These are phyloP conservation scores for Incurvaria masculella DNA, from an alignment of 2,888 invertebrate genomes.

Conservation along the genomic window DNA sequence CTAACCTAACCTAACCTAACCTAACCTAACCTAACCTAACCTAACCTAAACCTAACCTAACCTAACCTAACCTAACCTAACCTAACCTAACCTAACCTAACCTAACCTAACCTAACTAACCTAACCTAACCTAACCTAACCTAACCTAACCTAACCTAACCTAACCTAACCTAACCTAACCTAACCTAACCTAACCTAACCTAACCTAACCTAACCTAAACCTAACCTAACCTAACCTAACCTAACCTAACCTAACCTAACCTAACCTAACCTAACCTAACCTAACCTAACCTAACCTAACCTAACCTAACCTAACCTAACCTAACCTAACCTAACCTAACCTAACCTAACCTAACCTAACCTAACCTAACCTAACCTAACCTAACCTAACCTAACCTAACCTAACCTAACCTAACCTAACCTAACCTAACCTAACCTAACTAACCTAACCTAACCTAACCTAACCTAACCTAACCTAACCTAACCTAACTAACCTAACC, in stretches of 20 bases:
- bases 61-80: constrained; percentile 7
- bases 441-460: constrained; percentile 2
- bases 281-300: constrained; percentile 7
- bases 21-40: constrained; percentile 8
- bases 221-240: constrained; percentile 8
- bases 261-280: constrained; percentile 8
- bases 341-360: constrained; percentile 8
- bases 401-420: too few relatives aligned
- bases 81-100: constrained; percentile 7
- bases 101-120: constrained; percentile 3
- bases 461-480: background rate
- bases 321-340: constrained; percentile 5
- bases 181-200: constrained; percentile 8
- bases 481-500: constrained; percentile 3
- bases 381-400: too few relatives aligned
- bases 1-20: constrained; percentile 8
- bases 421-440: constrained; percentile 3
- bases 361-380: constrained; percentile 2
- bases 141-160: constrained; percentile 8
- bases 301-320: constrained; percentile 3
- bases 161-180: constrained; percentile 8
- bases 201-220: too few relatives aligned
- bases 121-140: constrained; percentile 8
- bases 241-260: constrained; percentile 8
- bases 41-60: too few relatives aligned